Conservation (phyloP, 1,140 invertebrate species). For the Cherax quadricarinatus region DNA sequence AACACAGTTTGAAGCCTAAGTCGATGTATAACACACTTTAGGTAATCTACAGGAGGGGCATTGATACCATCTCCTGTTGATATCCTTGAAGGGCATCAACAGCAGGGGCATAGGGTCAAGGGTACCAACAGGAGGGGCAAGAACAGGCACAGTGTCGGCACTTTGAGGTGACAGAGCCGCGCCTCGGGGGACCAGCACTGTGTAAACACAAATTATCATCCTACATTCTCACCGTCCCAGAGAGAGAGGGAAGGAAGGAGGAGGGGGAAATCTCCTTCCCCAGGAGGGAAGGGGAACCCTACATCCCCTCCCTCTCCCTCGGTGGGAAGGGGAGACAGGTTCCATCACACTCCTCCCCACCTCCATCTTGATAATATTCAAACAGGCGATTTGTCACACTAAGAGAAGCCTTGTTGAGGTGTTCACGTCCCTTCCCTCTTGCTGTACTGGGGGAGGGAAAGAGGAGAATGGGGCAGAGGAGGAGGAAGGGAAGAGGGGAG, state of each 20-base stretch:
- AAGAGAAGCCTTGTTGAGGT: not conserved
- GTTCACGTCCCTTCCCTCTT: not conserved
- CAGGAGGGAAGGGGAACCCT: too few species aligned
- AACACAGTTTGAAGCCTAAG: too few species aligned
- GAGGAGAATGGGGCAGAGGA: not conserved
- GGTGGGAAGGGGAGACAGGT: not conserved
- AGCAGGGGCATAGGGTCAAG: not conserved
- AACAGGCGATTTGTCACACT: conserved; percentile 20
- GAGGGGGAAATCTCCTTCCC: not conserved
- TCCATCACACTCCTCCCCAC: not conserved
- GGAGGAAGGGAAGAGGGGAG: not conserved
- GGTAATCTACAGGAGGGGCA: too few species aligned
- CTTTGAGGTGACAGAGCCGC: not conserved
- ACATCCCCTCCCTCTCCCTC: too few species aligned
- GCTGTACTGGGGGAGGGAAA: not conserved
- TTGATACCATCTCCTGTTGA: too few species aligned
- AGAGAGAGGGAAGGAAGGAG: too few species aligned
- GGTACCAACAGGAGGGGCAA: not conserved
- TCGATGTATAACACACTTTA: too few species aligned
- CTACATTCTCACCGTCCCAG: not conserved
- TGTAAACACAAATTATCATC: not conserved
- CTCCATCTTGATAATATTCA: conserved; percentile 16
- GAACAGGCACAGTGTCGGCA: not conserved
- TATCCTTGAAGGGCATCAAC: too few species aligned
- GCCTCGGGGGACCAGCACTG: not conserved